These are phyloP conservation scores for Eulemur rufifrons DNA, from an alignment of 2,113 vertebrate genomes.

Conservation along the genomic window DNA sequence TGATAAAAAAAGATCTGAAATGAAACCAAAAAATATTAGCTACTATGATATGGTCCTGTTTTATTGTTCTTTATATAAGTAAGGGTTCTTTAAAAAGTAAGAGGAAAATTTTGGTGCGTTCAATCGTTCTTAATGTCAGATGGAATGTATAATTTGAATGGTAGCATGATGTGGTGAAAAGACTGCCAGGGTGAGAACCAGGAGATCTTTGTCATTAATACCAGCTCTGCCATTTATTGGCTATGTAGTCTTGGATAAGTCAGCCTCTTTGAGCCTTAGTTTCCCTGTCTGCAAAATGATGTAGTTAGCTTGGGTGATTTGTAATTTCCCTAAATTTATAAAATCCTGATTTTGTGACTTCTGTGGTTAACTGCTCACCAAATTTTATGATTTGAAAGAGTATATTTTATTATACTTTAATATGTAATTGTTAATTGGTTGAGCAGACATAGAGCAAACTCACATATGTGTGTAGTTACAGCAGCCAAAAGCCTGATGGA, in stretches of 20 bases:
- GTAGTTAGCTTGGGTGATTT: neutral
- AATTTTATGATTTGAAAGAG: conserved; percentile 30
- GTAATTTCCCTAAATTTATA: conserved; percentile 15
- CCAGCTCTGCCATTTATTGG: neutral
- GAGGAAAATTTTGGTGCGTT: neutral
- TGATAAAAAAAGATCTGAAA: neutral
- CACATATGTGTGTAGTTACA: neutral
- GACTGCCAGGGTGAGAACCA: neutral
- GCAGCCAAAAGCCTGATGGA: neutral
- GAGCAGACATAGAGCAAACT: conserved; percentile 13
- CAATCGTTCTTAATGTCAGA: neutral
- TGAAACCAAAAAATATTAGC: conserved; percentile 3
- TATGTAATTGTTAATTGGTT: neutral
- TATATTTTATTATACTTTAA: conserved; percentile 12
- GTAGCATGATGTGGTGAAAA: neutral
- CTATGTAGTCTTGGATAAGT: neutral
- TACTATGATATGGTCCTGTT: neutral
- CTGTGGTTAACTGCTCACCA: neutral
- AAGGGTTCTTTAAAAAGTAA: neutral
- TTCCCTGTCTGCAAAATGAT: conserved; percentile 1
- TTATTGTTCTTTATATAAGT: neutral
- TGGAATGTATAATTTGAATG: neutral
- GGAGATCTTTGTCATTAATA: neutral
- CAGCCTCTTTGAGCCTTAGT: neutral
- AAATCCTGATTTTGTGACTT: conserved; percentile 38